Evolutionary conservation across 2,797 vertebrate genomes (phyloP), one percentile per base, ranked within the genome.

Genomic region (Parambassis ranga): DNA sequence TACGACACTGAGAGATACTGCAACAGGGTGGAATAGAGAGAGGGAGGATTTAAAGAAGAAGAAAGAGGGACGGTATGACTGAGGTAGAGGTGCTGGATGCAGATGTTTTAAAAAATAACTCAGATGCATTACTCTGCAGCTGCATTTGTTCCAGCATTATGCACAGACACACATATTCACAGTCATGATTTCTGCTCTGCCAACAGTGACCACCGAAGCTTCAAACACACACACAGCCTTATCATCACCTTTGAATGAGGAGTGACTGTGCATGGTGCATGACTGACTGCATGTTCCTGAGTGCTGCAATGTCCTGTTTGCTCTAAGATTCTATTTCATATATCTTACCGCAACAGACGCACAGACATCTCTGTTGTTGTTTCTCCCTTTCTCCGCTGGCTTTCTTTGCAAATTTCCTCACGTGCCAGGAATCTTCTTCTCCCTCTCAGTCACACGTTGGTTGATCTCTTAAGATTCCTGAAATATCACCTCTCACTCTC

Each of bases 311-410:
- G 62, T 71, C 47, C 37, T 33, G 51, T 42, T 43, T 66, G 64
- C 33, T 39, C 15, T 23, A 66, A 49, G 69, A 75, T 53, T 31
- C 46, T 13, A 56, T 77, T 65, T 61, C 28, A 77, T 71, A 43
- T 74, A 74, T 81, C 92, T 84, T 92, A 93, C 92, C 91, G 37
- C 82, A 71, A 57, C 48, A 69, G 70, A 71, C 82, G 66, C 70
- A 44, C 31, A 19, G 33, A 55, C 84, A 79, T 90, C 61, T 71
- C 73, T 70, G 36, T 60, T 49, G 57, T 56, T 13, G 7, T 44
- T 46, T 73, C 69, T 70, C 42, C 50, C 44, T 22, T 37, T 57
- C 65, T 70, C 41, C 53, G 41, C 69, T 56, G 36, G 52, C 32
- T 53, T 43, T 67, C 37, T 75, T 50, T 65, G 38, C 61, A 58